Base-by-base conservation (phyloP, 1,140 invertebrate species). In the Neodiprion lecontei region DNA sequence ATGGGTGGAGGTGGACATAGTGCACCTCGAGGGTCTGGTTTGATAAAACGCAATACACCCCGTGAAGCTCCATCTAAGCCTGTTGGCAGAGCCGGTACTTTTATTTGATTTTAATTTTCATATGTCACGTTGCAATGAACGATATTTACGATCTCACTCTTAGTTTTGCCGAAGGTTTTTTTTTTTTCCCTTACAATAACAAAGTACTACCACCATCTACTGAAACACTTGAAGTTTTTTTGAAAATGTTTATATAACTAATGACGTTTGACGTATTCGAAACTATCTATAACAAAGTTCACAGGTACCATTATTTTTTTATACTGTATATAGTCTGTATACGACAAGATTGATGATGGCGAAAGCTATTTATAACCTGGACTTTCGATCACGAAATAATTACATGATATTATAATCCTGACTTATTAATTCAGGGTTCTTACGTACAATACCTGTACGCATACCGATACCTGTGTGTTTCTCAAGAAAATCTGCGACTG, bases 1-100 rank as follows among this genome's bases (percentile, higher is more conserved):
- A 93, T 98, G 91, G 96, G 95, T 77, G 87, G 84, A 80, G 88
- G 92, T 79, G 91, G 90, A 78, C 88, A 87, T 81, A 89, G 90
- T 83, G 91, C 90, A 72, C 91, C 91, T 61, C 86, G 89, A 75
- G 90, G 90, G 77, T 81, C 86, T 77, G 86, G 89, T 77, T 87
- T 88, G 72, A 78, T 81, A 79, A 86, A 89, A 84, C 79, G 86
- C 80, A 75, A 79, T 73, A 73, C 85, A 73, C 80, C 86, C 78
- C 82, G 84, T 77, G 85, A 86, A 70, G 78, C 84, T 77, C 76
- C 80, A 66, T 14, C 7, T 73, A 87, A 87, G 82, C 79, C 86
- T 70, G 81, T 86, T 75, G 80, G 84, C 79, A 83, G 84, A 80
- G 83, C 88, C 79, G 89, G 89, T 87, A 89, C 81, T 82, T 83